These are phyloP conservation scores for Odontesthes bonariensis DNA, from an alignment of 2,113 vertebrate species.

Conservation along the genomic window DNA sequence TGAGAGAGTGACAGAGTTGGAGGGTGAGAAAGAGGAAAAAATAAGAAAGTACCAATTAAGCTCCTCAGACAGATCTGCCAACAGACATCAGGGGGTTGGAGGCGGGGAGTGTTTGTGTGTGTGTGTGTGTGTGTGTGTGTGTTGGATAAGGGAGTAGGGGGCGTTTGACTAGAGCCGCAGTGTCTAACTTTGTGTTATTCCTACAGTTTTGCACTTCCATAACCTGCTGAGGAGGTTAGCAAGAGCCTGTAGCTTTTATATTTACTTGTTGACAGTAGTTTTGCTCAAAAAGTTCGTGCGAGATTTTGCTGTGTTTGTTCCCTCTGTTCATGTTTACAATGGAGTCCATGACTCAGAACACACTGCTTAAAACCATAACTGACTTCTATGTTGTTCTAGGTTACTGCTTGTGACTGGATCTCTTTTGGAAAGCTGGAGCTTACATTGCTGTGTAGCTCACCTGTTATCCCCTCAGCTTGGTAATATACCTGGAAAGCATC, in stretches of 20 bases:
- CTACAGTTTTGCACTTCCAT: constrained; percentile 40
- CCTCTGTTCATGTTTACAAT: too few relatives aligned
- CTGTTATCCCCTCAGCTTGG: too few relatives aligned
- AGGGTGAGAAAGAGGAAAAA: constrained; percentile 48
- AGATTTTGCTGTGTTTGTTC: background rate
- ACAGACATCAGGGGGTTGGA: constrained; percentile 66
- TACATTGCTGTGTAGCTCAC: background rate
- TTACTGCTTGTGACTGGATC: background rate
- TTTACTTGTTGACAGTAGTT: constrained; percentile 29
- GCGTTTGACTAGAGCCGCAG: constrained; percentile 24
- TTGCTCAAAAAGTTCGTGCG: background rate
- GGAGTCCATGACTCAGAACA: too few relatives aligned
- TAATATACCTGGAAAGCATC: background rate
- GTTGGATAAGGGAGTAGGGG: constrained; percentile 30
- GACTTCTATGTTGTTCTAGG: too few relatives aligned
- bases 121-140: constrained; percentile 37
- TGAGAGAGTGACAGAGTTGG: constrained; percentile 52
- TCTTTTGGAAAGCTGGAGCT: background rate
- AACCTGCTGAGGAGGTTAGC: constrained; percentile 47
- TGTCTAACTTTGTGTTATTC: constrained; percentile 47
- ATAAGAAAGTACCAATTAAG: constrained; percentile 73
- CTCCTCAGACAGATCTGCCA: constrained; percentile 68
- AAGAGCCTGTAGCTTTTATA: constrained; percentile 31
- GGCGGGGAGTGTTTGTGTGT: constrained; percentile 45
- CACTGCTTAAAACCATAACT: background rate